Percentiles rank a stretch among this genome's conserved stretches.
Evolutionary conservation across 2,113 vertebrate species (phyloP).

Genomic region (Sclerurus mexicanus): DNA sequence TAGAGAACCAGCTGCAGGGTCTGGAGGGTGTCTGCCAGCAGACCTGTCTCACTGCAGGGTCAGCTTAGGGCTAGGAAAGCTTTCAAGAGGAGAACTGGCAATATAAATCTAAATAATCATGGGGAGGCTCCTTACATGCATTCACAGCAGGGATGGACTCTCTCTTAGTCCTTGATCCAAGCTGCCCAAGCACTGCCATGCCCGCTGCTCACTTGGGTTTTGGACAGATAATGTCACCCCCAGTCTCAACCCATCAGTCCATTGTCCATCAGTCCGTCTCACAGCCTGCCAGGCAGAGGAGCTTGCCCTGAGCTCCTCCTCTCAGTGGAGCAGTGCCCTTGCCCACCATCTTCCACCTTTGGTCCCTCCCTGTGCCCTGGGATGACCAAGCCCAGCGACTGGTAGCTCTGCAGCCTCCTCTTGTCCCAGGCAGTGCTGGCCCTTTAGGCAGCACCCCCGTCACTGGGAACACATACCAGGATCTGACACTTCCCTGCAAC

Average conservation of each 20-base stretch:
- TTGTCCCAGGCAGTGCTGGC: neutral
- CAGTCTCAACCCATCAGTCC: neutral
- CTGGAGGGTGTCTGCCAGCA: slow-evolving; percentile 42
- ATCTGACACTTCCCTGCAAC: neutral
- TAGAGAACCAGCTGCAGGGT: neutral
- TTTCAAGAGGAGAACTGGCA: neutral
- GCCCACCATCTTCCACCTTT: accelerated
- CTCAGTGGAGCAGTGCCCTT: neutral
- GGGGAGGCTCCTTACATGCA: accelerated
- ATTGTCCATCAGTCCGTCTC: neutral
- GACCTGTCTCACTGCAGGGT: neutral
- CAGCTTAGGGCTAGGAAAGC: neutral
- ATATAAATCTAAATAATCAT: neutral
- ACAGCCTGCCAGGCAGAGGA: neutral
- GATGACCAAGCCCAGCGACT: neutral
- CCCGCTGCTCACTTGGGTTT: neutral
- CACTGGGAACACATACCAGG: accelerated
- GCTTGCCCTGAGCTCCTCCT: neutral
- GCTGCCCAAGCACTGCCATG: neutral
- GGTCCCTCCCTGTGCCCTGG: neutral
- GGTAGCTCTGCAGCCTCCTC: neutral
- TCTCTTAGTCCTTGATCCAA: neutral
- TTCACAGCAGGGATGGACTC: neutral
- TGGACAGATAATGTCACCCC: neutral
- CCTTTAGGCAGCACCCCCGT: neutral